A percentile compares a stretch with the other conserved stretches of the same genome.
Conservation (phyloP, 2,113 vertebrate species). For the Cyanoramphus novaezelandiae region DNA sequence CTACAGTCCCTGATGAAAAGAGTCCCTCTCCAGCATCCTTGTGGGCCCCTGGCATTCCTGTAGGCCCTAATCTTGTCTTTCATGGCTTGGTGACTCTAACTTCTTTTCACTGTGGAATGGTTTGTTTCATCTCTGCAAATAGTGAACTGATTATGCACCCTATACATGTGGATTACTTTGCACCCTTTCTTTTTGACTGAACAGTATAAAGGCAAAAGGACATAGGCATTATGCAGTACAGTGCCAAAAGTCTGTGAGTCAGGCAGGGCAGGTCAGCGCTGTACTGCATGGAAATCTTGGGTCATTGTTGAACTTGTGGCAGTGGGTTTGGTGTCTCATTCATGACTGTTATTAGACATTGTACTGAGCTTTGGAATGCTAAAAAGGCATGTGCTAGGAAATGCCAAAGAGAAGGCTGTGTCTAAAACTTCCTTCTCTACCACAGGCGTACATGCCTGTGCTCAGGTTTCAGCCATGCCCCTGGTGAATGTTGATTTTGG, state of each 20-base stretch:
- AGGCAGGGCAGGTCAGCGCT: not conserved
- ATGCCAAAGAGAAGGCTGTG: not conserved
- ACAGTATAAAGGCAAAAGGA: not conserved
- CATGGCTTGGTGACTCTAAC: not conserved
- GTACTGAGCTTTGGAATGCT: not conserved
- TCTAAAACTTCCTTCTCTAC: not conserved
- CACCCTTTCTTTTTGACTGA: not conserved
- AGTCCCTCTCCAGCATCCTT: not conserved
- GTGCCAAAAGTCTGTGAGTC: not conserved
- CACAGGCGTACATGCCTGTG: not conserved
- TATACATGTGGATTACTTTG: not conserved
- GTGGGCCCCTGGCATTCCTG: too few relatives aligned
- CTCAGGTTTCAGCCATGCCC: not conserved
- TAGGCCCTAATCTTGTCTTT: not conserved
- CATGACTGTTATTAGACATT: not conserved
- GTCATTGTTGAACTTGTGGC: not conserved
- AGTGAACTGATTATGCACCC: too few relatives aligned
- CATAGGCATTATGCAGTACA: rapidly evolving
- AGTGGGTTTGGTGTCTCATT: not conserved
- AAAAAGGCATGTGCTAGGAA: not conserved
- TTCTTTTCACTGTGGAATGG: not conserved
- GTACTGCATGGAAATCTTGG: not conserved
- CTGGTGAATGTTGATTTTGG: not conserved
- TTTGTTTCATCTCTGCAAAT: not conserved
- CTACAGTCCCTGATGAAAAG: not conserved